Percentiles rank a stretch among this genome's conserved stretches.
Evolutionary conservation across 2,797 vertebrate genomes (phyloP).

Genomic region (Rhinogobio ventralis): DNA sequence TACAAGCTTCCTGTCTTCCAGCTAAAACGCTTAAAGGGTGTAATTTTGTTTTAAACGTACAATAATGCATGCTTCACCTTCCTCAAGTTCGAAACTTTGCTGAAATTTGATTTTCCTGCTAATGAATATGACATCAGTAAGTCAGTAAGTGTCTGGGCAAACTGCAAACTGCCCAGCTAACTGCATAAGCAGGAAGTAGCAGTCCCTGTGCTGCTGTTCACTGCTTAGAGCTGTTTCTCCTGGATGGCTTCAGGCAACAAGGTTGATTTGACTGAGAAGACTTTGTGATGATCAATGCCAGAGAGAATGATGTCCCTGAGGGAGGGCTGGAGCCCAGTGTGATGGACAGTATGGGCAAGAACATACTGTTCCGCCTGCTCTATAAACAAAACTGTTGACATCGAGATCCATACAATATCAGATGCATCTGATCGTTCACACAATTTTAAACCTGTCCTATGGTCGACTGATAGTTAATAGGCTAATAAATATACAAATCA

Average conservation of each 20-base stretch:
- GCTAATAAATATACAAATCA: not conserved
- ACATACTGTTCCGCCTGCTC: not conserved
- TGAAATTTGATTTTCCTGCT: conserved; percentile 23
- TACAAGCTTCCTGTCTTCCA: conserved; percentile 27
- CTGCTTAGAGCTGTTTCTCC: not conserved
- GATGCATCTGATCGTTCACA: not conserved
- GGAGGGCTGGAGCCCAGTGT: not conserved
- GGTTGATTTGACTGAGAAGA: conserved; percentile 21
- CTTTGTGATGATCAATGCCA: conserved; percentile 12
- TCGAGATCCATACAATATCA: not conserved
- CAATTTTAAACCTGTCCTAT: not conserved
- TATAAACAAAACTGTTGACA: not conserved
- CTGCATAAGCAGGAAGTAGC: conserved; percentile 25
- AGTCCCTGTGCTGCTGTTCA: conserved; percentile 7
- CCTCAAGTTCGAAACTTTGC: conserved; percentile 28
- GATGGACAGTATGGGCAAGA: conserved; percentile 43
- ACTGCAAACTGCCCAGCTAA: conserved; percentile 37
- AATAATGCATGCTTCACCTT: conserved; percentile 4
- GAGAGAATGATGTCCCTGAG: conserved; percentile 32
- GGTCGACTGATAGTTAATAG: not conserved
- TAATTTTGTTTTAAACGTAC: conserved; percentile 49
- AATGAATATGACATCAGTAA: conserved; percentile 42
- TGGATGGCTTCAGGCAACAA: conserved; percentile 10
- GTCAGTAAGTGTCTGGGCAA: conserved; percentile 20
- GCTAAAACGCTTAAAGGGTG: conserved; percentile 45